phyloP scores from a whole-genome alignment of 2,888 invertebrate species.

The Leucophenga montana region DNA sequence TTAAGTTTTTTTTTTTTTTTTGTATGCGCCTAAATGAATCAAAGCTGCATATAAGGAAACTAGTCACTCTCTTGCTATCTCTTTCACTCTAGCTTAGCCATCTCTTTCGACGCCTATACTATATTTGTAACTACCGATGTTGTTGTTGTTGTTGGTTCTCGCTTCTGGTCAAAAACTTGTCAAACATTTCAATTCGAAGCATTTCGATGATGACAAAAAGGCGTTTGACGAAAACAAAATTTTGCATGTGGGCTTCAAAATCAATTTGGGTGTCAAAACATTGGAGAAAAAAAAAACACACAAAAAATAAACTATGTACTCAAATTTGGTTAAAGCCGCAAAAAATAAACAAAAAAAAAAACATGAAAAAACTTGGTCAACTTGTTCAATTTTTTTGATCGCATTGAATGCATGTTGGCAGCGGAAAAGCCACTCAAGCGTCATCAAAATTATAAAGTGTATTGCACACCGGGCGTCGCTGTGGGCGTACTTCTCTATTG shows the following conservation, averaged over 20 bases:
- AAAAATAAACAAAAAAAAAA: no score
- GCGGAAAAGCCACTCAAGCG: slow-evolving; percentile 18
- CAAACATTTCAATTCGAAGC: neutral
- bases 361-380: slow-evolving; percentile 6
- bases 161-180: neutral
- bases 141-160: neutral
- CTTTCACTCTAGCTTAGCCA: neutral
- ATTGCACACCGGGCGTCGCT: slow-evolving; percentile 8
- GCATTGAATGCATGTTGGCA: neutral
- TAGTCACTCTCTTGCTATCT: neutral
- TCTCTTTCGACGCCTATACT: neutral
- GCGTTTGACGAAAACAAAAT: slow-evolving; percentile 8
- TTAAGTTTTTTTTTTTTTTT: neutral
- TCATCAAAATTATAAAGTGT: neutral
- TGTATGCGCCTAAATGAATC: no score
- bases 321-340: neutral
- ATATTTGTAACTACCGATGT: neutral
- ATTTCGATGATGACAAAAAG: neutral
- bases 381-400: neutral
- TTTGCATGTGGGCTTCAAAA: slow-evolving; percentile 22
- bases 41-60: slow-evolving; percentile 8
- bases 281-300: neutral
- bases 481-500: slow-evolving; percentile 1
- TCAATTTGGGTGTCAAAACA: slow-evolving; percentile 21
- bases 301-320: neutral